Conservation (phyloP, 2,113 vertebrate species). For the Anthoscopus minutus region DNA sequence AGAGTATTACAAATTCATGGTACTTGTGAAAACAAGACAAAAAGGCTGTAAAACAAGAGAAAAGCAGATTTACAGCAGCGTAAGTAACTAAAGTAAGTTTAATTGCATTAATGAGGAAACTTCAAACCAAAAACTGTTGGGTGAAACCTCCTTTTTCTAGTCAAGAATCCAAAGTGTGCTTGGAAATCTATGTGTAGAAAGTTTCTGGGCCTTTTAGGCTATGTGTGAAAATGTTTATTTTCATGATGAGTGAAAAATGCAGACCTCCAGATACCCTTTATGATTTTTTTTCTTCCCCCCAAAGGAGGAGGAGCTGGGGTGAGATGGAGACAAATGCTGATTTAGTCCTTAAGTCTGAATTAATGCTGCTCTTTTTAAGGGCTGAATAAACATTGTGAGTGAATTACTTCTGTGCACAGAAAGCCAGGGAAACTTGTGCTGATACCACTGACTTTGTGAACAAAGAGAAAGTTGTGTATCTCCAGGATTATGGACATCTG, state of each 20-base stretch:
- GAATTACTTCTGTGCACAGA: neutral
- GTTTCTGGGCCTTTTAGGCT: neutral
- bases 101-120: neutral
- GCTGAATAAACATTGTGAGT: neutral
- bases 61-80: neutral
- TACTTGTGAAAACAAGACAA: neutral
- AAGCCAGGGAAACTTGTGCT: neutral
- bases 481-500: neutral
- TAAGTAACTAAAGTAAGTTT: neutral
- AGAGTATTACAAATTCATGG: slow-evolving; percentile 31
- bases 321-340: neutral
- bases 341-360: neutral
- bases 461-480: neutral
- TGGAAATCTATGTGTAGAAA: neutral
- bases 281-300: neutral
- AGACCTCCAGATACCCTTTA: neutral
- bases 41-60: slow-evolving; percentile 4
- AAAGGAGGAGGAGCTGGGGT: neutral
- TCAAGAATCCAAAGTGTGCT: neutral
- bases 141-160: neutral
- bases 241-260: neutral
- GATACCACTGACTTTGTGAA: neutral
- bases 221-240: neutral
- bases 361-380: neutral
- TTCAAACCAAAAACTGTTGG: neutral